Percentiles rank a stretch among this genome's conserved stretches.
phyloP scores from a whole-genome alignment of 2,113 vertebrate genomes.

The Myotis yumanensis region DNA sequence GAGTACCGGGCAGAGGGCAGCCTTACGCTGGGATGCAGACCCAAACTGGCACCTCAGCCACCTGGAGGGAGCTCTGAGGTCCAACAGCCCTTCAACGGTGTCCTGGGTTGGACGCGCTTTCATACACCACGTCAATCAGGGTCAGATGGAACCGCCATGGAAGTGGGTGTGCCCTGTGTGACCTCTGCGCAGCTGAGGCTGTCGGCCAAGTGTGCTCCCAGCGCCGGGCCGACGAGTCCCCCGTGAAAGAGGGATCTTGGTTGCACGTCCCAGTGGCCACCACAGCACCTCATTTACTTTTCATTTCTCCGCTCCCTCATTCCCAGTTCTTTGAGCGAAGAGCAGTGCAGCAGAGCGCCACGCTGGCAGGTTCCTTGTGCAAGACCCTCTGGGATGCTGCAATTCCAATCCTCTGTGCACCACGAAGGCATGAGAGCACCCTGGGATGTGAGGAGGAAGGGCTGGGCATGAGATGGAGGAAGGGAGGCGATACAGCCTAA shows the following conservation, averaged over 20 bases:
- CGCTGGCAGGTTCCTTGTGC: background rate
- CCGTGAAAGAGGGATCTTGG: background rate
- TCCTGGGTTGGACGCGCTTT: background rate
- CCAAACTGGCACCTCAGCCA: background rate
- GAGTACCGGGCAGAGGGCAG: no score
- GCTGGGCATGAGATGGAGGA: fast-evolving
- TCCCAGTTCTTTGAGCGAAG: background rate
- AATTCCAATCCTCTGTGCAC: background rate
- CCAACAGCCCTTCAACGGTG: background rate
- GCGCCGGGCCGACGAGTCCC: background rate
- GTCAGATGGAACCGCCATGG: background rate
- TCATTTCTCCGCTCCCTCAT: background rate
- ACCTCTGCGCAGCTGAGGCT: background rate
- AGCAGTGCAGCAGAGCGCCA: background rate
- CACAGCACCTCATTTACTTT: background rate
- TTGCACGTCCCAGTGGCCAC: no score
- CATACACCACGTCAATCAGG: fast-evolving
- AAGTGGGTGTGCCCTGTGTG: background rate
- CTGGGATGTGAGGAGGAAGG: background rate
- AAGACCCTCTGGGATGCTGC: background rate
- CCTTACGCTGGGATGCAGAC: background rate
- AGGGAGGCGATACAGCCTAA: background rate
- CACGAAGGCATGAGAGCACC: fast-evolving
- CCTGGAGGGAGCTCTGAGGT: background rate
- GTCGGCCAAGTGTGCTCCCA: background rate